Evolutionary conservation across 1,140 invertebrate species (phyloP).

Genomic region (Platyscapa corneri): DNA sequence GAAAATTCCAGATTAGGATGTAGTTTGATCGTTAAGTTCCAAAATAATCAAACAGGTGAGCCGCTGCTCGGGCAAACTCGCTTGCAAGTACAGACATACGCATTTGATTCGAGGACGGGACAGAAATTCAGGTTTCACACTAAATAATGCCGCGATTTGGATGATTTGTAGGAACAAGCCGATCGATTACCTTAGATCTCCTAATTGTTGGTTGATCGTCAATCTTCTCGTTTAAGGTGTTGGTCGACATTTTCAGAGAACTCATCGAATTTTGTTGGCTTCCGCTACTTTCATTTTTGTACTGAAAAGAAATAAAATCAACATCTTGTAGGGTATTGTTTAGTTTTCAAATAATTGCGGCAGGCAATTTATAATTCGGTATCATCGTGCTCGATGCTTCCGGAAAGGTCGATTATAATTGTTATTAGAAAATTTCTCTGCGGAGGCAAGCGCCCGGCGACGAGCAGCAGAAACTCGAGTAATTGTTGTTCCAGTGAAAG

Average conservation of each 20-base stretch:
- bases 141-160: too few relatives aligned
- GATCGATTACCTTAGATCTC: constrained; percentile 46
- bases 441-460: constrained; percentile 8
- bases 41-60: too few relatives aligned
- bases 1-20: too few relatives aligned
- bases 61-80: too few relatives aligned
- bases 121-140: too few relatives aligned
- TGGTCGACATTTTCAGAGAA: constrained; percentile 27
- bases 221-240: constrained; percentile 23
- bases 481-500: constrained; percentile 38
- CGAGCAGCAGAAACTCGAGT: background rate
- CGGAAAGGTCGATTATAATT: constrained; percentile 3
- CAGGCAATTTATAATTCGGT: background rate
- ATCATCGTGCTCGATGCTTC: background rate
- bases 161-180: too few relatives aligned
- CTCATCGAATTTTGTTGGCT: constrained; percentile 30
- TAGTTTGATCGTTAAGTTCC: too few relatives aligned
- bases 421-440: constrained; percentile 13
- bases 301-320: constrained; percentile 27
- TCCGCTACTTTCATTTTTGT: constrained; percentile 32
- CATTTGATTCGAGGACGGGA: too few relatives aligned
- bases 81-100: too few relatives aligned
- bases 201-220: background rate
- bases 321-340: background rate
- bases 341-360: background rate